Evolutionary conservation across 2,888 invertebrate species (phyloP).

Genomic region (Peribatodes rhomboidaria): DNA sequence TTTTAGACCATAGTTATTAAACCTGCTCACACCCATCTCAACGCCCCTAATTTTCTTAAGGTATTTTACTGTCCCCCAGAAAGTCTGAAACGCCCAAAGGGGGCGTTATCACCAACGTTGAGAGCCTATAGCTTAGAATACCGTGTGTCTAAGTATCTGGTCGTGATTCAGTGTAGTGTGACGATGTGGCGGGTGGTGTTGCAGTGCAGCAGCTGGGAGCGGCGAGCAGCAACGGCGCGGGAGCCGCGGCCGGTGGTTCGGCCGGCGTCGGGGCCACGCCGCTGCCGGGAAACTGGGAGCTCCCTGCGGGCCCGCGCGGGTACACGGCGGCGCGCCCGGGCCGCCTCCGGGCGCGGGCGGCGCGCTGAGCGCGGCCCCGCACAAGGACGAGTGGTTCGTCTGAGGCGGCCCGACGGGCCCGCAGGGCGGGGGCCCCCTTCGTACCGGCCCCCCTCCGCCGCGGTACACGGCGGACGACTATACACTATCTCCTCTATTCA

Average conservation of each 20-base stretch:
- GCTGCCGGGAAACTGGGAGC: slow-evolving; percentile 97
- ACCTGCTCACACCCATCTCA: too few relatives aligned
- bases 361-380: slow-evolving; percentile 92
- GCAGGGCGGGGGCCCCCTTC: slow-evolving; percentile 72
- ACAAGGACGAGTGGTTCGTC: slow-evolving; percentile 98
- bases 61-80: too few relatives aligned
- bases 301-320: slow-evolving; percentile 95
- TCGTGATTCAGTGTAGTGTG: not conserved
- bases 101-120: too few relatives aligned
- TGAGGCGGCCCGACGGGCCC: slow-evolving; percentile 83
- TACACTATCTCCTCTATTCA: slow-evolving; percentile 12
- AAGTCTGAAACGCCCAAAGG: too few relatives aligned
- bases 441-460: slow-evolving; percentile 69
- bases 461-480: slow-evolving; percentile 19
- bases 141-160: not conserved
- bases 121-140: too few relatives aligned
- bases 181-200: slow-evolving; percentile 48
- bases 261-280: slow-evolving; percentile 80
- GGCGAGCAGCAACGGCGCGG: slow-evolving; percentile 88
- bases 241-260: slow-evolving; percentile 85
- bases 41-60: too few relatives aligned
- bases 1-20: too few relatives aligned
- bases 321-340: slow-evolving; percentile 92
- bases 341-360: slow-evolving; percentile 98
- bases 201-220: slow-evolving; percentile 89